These are phyloP conservation scores for Odocoileus virginianus DNA, from an alignment of 2,113 vertebrate genomes.

Conservation along the genomic window DNA sequence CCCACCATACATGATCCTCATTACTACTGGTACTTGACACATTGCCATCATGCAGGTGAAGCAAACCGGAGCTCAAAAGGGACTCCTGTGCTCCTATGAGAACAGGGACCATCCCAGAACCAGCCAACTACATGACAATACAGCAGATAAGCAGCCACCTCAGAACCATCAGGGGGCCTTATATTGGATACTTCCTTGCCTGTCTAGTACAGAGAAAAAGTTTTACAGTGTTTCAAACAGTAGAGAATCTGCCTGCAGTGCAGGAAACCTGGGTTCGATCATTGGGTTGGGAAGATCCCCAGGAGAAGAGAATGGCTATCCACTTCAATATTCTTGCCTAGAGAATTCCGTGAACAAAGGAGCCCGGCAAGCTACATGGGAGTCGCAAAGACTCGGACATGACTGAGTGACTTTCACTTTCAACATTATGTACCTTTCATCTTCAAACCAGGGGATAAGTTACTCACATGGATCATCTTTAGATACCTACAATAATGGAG, in stretches of 20 bases:
- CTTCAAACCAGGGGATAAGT: not conserved
- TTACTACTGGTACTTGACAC: not conserved
- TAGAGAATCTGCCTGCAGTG: not conserved
- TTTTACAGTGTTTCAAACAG: not conserved
- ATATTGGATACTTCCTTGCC: not conserved
- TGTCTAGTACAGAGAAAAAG: not conserved
- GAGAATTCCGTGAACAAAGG: not conserved
- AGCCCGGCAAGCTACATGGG: not conserved
- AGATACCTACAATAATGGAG: not conserved
- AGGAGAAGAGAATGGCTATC: not conserved
- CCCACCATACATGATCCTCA: not conserved
- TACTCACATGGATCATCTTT: not conserved
- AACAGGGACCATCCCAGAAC: not conserved
- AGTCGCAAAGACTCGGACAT: fast-evolving
- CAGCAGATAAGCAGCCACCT: not conserved
- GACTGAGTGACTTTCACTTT: not conserved
- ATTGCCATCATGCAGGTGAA: not conserved
- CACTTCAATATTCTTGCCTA: not conserved
- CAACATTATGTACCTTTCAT: not conserved
- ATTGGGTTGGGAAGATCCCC: not conserved
- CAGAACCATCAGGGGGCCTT: not conserved
- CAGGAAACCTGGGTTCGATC: not conserved
- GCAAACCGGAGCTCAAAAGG: not conserved
- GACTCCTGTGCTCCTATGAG: not conserved
- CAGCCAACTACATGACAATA: not conserved